Evolutionary conservation across 2,113 vertebrate species (phyloP).

Genomic region (Perca flavescens): DNA sequence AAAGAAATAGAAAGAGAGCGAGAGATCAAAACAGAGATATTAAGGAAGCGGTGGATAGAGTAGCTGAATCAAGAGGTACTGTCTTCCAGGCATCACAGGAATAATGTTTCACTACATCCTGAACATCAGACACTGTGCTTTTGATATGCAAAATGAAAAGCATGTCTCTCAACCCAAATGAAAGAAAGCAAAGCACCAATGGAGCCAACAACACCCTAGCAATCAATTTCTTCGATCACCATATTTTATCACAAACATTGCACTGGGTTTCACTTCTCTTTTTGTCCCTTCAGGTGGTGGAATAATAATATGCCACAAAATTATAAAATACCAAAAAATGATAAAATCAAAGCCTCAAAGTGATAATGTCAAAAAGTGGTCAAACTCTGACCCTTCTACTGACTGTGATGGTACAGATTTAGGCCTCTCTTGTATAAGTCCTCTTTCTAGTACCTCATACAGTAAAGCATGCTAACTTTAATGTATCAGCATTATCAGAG

Average conservation of each 20-base stretch:
- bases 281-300: conserved; percentile 3
- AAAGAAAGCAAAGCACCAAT: conserved; percentile 40
- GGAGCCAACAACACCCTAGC: background rate
- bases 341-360: background rate
- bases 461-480: background rate
- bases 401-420: background rate
- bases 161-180: conserved; percentile 45
- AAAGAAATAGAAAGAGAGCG: background rate
- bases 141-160: conserved; percentile 71
- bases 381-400: background rate
- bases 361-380: background rate
- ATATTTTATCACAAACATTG: conserved; percentile 11
- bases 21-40: conserved; percentile 31
- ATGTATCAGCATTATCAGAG: background rate
- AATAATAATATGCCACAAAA: conserved; percentile 15
- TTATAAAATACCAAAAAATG: background rate
- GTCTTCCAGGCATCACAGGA: conserved; percentile 61
- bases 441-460: background rate
- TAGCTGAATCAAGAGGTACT: conserved; percentile 33
- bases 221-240: conserved; percentile 17
- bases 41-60: conserved; percentile 10
- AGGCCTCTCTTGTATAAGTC: too few species aligned
- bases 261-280: background rate
- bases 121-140: conserved; percentile 53
- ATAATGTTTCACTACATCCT: conserved; percentile 66